phyloP scores from a whole-genome alignment of 2,113 vertebrate genomes.

The Zosterops hypoxanthus region DNA sequence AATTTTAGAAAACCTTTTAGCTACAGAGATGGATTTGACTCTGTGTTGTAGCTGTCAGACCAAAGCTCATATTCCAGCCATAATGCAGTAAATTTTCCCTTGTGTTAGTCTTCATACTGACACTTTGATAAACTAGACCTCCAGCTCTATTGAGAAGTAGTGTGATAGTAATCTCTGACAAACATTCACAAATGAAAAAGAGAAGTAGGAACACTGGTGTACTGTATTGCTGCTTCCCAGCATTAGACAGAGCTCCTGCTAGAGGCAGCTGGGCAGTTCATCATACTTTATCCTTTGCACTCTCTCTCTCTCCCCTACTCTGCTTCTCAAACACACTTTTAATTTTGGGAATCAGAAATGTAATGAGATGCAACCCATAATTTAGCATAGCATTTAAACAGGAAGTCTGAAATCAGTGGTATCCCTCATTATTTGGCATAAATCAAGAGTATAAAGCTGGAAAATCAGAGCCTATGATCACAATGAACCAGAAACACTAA shows the following conservation, averaged over 20 bases:
- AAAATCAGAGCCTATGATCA: not conserved
- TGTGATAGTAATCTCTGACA: conserved; percentile 61
- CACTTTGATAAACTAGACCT: conserved; percentile 69
- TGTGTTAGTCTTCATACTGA: conserved; percentile 53
- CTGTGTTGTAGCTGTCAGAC: conserved; percentile 16
- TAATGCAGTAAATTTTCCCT: conserved; percentile 48
- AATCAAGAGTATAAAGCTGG: not conserved
- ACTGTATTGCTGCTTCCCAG: conserved; percentile 1
- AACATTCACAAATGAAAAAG: conserved; percentile 30
- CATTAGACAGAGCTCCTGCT: not conserved
- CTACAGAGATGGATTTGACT: conserved; percentile 16
- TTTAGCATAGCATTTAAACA: not conserved
- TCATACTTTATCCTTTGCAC: accelerated
- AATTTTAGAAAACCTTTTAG: conserved; percentile 40
- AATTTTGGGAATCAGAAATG: not conserved
- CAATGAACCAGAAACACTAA: conserved; percentile 6
- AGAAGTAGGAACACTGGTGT: not conserved
- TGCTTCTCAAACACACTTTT: not conserved
- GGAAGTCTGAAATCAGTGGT: not conserved
- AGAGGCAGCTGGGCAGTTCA: not conserved
- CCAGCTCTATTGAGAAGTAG: conserved; percentile 47
- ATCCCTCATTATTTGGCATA: not conserved
- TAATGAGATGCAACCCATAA: not conserved
- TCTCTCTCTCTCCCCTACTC: not conserved
- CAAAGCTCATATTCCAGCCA: conserved; percentile 1